Evolutionary conservation across 2,888 invertebrate species (phyloP).

Genomic region (Eupithecia insigniata): DNA sequence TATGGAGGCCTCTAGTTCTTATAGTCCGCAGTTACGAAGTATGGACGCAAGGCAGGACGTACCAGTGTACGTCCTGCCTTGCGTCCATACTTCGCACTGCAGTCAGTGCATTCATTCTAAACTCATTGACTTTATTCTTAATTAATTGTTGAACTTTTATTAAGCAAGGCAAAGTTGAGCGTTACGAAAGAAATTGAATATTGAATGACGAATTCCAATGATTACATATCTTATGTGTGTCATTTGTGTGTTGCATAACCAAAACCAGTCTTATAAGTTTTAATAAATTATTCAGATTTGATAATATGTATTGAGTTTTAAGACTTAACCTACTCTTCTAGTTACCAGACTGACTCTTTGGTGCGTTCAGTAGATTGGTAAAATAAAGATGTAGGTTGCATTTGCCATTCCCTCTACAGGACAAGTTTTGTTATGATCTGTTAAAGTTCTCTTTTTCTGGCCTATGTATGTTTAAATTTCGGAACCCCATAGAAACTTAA

Average conservation of each 20-base stretch:
- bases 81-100: no score
- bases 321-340: neutral
- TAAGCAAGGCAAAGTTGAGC: neutral
- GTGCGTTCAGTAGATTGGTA: neutral
- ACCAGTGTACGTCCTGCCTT: no score
- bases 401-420: neutral
- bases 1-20: neutral
- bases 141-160: neutral
- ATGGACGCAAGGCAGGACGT: no score
- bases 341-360: neutral
- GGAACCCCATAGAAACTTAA: neutral
- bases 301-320: neutral
- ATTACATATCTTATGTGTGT: conserved; percentile 9
- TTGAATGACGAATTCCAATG: conserved; percentile 7
- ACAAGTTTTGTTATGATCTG: neutral
- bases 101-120: neutral
- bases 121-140: neutral
- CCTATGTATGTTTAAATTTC: no score
- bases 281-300: neutral
- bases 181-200: neutral
- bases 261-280: conserved; percentile 2
- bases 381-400: neutral
- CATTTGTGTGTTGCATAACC: conserved; percentile 4
- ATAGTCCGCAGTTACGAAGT: no score
- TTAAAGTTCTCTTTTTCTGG: no score